Base-by-base conservation (phyloP, 2,797 vertebrate species). In the Sphenodon punctatus region DNA sequence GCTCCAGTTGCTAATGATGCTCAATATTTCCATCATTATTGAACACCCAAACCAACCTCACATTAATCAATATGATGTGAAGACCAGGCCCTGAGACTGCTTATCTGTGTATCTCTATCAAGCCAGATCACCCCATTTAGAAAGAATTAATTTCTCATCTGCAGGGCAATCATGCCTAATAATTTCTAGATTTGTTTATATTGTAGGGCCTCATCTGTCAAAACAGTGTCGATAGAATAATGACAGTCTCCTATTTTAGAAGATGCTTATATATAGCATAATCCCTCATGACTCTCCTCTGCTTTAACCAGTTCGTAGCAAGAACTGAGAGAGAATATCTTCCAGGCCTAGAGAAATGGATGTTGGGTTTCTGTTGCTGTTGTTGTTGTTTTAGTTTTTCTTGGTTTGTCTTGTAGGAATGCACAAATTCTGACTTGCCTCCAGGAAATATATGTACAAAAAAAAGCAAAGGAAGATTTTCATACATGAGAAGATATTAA, bases 181-280 rank as follows among this genome's bases (percentile, higher is more conserved):
- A 89, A 86, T 68, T 88, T 88, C 80, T 63, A 42, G 82, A 69
- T 85, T 74, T 88, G 69, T 85, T 94, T 87, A 67, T 80, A 74
- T 59, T 90, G 91, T 38, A 59, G 67, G 85, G 74, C 88, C 72
- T 20, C 46, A 77, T 76, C 69, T 78, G 60, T 90, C 88, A 87
- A 90, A 82, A 61, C 41, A 78, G 34, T 67, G 48, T 69, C 23
- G 30, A 82, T 42, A 84, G 75, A 79, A 89, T 32, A 70, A 64
- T 56, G 42, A 42, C 49, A 85, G 46, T 12, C 70, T 58, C n/a
- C n/a, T 56, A 64, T 82, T 39, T 77, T 67, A 16, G 49, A 75
- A 78, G 49, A 72, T 79, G 38, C 20, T 84, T 58, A 48, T 59
- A 79, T 81, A 77, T 65, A 78, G 14, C 17, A 43, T 63, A 30